phyloP scores from a whole-genome alignment of 2,113 vertebrate genomes.

The Saccopteryx bilineata region DNA sequence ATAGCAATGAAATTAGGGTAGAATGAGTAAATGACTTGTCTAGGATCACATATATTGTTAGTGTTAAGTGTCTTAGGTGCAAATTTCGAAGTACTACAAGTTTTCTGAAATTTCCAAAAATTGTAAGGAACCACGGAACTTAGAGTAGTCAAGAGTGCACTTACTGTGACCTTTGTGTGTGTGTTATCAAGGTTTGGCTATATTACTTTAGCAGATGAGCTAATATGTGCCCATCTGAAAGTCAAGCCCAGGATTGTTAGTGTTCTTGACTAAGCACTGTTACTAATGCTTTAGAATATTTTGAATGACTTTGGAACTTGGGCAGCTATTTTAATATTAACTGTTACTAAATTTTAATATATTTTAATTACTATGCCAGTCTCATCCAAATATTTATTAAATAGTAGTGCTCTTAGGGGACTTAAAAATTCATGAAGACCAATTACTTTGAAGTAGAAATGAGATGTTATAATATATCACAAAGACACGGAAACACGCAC shows the following conservation, averaged over 20 bases:
- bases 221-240: not conserved
- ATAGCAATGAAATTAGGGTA: not conserved
- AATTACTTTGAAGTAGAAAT: slow-evolving; percentile 71
- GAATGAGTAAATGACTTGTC: not conserved
- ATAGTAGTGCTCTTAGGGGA: not conserved
- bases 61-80: not conserved
- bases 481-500: slow-evolving; percentile 55
- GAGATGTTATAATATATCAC: slow-evolving; percentile 29
- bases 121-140: not conserved
- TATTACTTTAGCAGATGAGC: not conserved
- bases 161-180: not conserved
- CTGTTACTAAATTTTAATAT: slow-evolving; percentile 54
- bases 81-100: not conserved
- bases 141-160: not conserved
- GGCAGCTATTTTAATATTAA: slow-evolving; percentile 28
- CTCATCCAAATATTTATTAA: slow-evolving; percentile 62
- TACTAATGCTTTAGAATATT: not conserved
- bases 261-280: not conserved
- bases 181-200: not conserved
- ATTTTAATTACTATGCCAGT: slow-evolving; percentile 57
- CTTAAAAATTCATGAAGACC: slow-evolving; percentile 51
- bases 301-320: slow-evolving; percentile 49
- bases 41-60: not conserved
- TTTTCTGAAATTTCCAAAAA: not conserved
- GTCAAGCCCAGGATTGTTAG: not conserved